A percentile compares a stretch with the other conserved stretches of the same genome.
Conservation (phyloP, 2,113 vertebrate genomes). For the Nyctibius bracteatus region DNA sequence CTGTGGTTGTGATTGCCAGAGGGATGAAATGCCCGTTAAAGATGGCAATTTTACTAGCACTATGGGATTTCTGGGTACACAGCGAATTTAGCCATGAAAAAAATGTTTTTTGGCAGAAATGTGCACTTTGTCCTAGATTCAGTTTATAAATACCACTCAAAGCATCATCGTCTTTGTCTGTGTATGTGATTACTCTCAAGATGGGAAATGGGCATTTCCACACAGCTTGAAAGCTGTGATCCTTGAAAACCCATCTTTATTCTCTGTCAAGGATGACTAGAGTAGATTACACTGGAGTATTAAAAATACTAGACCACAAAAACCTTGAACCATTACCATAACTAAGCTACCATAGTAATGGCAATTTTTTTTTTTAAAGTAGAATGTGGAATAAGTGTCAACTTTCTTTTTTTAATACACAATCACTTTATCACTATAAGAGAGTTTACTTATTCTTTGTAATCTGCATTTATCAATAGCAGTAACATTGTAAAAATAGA, state of each 20-base stretch:
- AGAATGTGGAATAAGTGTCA: not conserved
- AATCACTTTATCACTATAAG: not conserved
- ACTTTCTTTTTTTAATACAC: not conserved
- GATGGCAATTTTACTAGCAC: not conserved
- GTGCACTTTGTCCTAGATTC: not conserved
- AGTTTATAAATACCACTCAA: conserved; percentile 17
- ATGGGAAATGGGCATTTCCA: conserved; percentile 12
- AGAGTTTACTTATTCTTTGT: conserved; percentile 41
- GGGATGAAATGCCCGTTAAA: conserved; percentile 19
- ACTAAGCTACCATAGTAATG: not conserved
- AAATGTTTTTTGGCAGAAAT: not conserved
- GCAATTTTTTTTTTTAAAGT: not conserved
- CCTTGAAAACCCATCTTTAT: conserved; percentile 25
- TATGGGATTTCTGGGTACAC: not conserved
- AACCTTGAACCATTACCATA: not conserved
- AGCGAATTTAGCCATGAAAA: not conserved
- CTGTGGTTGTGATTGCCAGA: not conserved
- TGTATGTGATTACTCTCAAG: conserved; percentile 6
- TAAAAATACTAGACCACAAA: conserved; percentile 40
- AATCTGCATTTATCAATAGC: conserved; percentile 66
- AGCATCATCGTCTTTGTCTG: not conserved
- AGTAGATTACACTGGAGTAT: conserved; percentile 9
- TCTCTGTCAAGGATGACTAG: conserved; percentile 24
- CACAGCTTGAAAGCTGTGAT: conserved; percentile 26
- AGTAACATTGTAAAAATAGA: conserved; percentile 65